These are phyloP conservation scores for Drusus annulatus DNA, from an alignment of 1,140 invertebrate genomes.

Conservation along the genomic window DNA sequence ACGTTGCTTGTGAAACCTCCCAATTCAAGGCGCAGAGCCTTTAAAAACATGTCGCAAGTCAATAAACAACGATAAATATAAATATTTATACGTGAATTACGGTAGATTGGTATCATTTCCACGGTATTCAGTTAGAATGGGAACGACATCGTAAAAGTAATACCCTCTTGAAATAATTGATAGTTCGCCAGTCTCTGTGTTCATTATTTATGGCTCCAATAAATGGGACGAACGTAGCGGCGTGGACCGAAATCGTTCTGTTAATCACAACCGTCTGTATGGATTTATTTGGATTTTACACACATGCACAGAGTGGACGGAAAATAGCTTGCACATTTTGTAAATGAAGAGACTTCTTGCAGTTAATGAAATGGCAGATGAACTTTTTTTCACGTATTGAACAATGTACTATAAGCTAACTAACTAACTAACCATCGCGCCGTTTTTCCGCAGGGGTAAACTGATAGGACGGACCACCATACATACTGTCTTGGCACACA, in stretches of 20 bases:
- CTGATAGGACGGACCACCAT: too few species aligned
- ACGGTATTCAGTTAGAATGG: neutral
- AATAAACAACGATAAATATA: neutral
- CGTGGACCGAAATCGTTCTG: neutral
- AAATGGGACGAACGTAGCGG: constrained; percentile 14
- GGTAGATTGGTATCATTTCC: constrained; percentile 1
- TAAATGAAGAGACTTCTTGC: neutral
- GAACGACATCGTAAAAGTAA: constrained; percentile 22
- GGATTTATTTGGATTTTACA: neutral
- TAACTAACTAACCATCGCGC: too few species aligned
- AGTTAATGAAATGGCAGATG: too few species aligned
- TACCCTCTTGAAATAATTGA: constrained; percentile 27
- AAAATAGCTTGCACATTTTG: neutral
- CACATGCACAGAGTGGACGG: neutral
- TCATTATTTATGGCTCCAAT: constrained; percentile 15
- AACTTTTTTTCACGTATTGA: too few species aligned
- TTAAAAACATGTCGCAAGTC: neutral
- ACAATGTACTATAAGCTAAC: too few species aligned
- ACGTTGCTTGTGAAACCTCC: too few species aligned
- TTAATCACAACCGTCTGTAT: neutral
- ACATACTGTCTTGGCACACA: too few species aligned
- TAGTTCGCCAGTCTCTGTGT: constrained; percentile 2
- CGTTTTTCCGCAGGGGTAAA: too few species aligned
- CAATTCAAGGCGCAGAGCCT: too few species aligned
- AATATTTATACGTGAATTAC: constrained; percentile 3